Evolutionary conservation across 1,140 invertebrate genomes (phyloP).

Genomic region (Choristoneura fumiferana): DNA sequence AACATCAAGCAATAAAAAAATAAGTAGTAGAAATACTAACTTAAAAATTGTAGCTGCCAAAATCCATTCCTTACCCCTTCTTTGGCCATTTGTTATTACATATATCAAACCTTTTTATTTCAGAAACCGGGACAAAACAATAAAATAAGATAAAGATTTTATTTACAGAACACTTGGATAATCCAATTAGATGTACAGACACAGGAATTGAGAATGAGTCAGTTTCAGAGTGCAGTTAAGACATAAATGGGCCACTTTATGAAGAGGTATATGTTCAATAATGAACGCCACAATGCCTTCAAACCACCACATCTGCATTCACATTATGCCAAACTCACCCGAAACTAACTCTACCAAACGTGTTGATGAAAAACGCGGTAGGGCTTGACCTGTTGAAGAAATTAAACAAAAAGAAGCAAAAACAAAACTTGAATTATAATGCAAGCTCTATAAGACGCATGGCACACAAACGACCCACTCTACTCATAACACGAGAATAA

Average conservation of each 20-base stretch:
- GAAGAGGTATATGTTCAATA: slow-evolving; percentile 59
- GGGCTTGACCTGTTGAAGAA: slow-evolving; percentile 85
- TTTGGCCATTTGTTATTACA: too few relatives aligned
- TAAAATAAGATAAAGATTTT: slow-evolving; percentile 5
- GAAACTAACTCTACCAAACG: slow-evolving; percentile 83
- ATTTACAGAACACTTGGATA: background rate
- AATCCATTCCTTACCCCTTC: too few relatives aligned
- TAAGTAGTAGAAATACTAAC: too few relatives aligned
- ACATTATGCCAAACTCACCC: slow-evolving; percentile 83
- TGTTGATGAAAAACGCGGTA: slow-evolving; percentile 85
- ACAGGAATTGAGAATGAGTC: slow-evolving; percentile 50
- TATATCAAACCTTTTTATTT: too few relatives aligned
- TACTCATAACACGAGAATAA: slow-evolving; percentile 33
- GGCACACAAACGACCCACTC: slow-evolving; percentile 48
- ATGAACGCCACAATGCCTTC: slow-evolving; percentile 73
- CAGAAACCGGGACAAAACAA: slow-evolving; percentile 2
- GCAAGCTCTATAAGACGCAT: slow-evolving; percentile 58
- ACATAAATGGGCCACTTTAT: slow-evolving; percentile 62
- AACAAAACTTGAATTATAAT: slow-evolving; percentile 61
- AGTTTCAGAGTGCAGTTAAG: slow-evolving; percentile 74
- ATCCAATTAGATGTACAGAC: slow-evolving; percentile 9
- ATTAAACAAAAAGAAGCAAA: slow-evolving; percentile 76
- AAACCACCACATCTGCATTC: slow-evolving; percentile 74
- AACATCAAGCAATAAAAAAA: too few relatives aligned
- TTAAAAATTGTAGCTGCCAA: too few relatives aligned